Conservation (phyloP, 2,888 invertebrate species). For the Drosophila limbata region DNA sequence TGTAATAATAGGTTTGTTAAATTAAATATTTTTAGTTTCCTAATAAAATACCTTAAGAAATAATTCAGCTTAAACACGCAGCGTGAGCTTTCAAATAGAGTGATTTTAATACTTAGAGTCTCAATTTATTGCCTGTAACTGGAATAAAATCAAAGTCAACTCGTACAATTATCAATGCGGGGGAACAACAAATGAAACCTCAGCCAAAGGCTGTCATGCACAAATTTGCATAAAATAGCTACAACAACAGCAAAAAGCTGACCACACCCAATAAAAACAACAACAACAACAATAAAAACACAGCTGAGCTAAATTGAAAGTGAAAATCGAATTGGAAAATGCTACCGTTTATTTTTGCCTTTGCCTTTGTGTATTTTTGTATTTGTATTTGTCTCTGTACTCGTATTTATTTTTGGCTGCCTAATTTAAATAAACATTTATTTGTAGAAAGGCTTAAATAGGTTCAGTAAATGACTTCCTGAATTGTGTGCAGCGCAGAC, state of each 20-base stretch:
- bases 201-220: constrained; percentile 27
- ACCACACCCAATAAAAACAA: constrained; percentile 41
- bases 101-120: not conserved
- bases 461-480: constrained; percentile 77
- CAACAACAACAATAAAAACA: constrained; percentile 6
- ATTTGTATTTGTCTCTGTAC: constrained; percentile 42
- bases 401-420: constrained; percentile 59
- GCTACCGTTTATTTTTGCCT: constrained; percentile 61
- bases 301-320: constrained; percentile 53
- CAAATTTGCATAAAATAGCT: constrained; percentile 69
- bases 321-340: constrained; percentile 66
- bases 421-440: constrained; percentile 81
- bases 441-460: constrained; percentile 75
- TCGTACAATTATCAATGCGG: constrained; percentile 1
- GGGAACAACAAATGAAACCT: constrained; percentile 25
- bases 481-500: constrained; percentile 57
- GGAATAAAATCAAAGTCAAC: not conserved
- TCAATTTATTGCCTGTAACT: not conserved
- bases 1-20: too few relatives aligned
- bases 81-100: too few relatives aligned
- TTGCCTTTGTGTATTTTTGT: constrained; percentile 27
- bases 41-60: too few relatives aligned
- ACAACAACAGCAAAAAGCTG: constrained; percentile 26
- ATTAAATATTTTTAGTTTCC: too few relatives aligned
- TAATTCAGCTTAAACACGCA: too few relatives aligned